Percentiles rank a stretch among this genome's conserved stretches.
Conservation (phyloP, 2,888 invertebrate genomes). For the Coleophora deauratella region DNA sequence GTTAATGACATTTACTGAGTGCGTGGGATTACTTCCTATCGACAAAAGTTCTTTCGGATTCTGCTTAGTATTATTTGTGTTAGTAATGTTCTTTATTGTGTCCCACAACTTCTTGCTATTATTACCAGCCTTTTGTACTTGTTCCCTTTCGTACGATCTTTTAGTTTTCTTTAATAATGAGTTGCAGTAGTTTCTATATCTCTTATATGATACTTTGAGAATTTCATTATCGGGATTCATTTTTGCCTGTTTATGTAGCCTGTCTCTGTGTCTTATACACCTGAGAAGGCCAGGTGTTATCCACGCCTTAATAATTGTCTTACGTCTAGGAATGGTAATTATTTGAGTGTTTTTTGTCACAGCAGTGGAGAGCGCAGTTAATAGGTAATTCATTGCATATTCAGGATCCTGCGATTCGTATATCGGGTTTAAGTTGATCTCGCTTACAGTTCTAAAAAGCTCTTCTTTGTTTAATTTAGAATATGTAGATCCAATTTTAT, state of each 20-base stretch:
- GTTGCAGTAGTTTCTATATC: constrained; percentile 15
- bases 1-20: neutral
- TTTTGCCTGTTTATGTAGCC: constrained; percentile 8
- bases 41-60: neutral
- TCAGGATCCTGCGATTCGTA: too few species aligned
- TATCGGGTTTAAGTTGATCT: too few species aligned
- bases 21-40: neutral
- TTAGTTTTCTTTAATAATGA: constrained; percentile 12
- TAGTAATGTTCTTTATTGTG: constrained; percentile 8
- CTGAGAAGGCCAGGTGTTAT: constrained; percentile 12
- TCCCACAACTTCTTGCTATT: constrained; percentile 15
- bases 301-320: constrained; percentile 7
- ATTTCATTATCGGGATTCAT: constrained; percentile 10
- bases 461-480: too few species aligned
- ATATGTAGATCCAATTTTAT: too few species aligned
- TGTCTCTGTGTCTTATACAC: constrained; percentile 10
- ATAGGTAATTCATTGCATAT: too few species aligned
- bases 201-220: constrained; percentile 9
- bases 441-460: too few species aligned
- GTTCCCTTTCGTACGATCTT: constrained; percentile 9
- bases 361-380: too few species aligned
- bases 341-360: too few species aligned
- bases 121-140: constrained; percentile 7
- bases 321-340: neutral
- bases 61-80: neutral